Evolutionary conservation across 2,113 vertebrate species (phyloP).

Genomic region (Passer domesticus): DNA sequence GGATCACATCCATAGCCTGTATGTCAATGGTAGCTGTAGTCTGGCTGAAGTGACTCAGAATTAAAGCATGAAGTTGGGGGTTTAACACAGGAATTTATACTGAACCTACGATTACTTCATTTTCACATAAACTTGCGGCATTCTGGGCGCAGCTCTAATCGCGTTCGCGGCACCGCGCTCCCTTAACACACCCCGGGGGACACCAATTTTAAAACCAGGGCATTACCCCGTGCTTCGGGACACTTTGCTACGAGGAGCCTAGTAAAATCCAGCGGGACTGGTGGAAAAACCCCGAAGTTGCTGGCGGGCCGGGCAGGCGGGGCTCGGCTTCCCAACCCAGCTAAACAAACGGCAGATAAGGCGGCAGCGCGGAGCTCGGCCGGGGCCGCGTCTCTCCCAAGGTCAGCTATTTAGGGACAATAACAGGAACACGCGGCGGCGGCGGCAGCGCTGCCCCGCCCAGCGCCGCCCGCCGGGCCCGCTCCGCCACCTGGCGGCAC

Average conservation of each 20-base stretch:
- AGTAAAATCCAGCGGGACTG: background rate
- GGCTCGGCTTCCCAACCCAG: slow-evolving; percentile 5
- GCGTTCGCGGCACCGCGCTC: background rate
- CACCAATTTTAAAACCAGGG: background rate
- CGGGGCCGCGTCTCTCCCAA: background rate
- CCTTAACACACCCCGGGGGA: background rate
- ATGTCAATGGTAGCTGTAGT: background rate
- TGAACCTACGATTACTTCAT: background rate
- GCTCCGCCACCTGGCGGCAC: background rate
- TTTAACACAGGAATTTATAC: background rate
- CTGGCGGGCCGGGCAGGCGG: background rate
- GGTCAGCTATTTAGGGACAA: slow-evolving; percentile 46
- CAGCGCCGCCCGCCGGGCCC: background rate
- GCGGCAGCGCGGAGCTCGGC: background rate
- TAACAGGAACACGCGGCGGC: background rate
- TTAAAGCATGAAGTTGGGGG: background rate
- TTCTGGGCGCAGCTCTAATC: background rate
- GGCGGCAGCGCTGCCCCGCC: background rate
- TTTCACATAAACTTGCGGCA: background rate
- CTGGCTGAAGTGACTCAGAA: background rate
- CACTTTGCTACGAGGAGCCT: background rate
- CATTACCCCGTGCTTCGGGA: background rate
- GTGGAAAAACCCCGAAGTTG: slow-evolving; percentile 38
- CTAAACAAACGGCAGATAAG: slow-evolving; percentile 49
- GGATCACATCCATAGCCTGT: background rate